Evolutionary conservation across 1,140 invertebrate species (phyloP).

Genomic region (Camponotus pennsylvanicus): DNA sequence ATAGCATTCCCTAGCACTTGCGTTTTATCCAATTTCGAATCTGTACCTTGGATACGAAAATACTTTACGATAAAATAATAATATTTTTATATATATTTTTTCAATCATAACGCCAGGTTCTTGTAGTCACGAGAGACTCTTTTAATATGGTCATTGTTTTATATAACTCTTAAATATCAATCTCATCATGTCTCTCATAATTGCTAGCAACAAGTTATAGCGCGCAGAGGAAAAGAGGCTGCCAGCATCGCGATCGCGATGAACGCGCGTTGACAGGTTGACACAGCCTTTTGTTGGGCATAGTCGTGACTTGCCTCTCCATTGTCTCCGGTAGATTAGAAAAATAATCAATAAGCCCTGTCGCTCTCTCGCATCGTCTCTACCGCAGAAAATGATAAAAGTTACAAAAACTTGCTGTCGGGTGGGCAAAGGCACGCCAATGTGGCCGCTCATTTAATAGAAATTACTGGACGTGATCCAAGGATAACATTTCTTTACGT

Average conservation of each 20-base stretch:
- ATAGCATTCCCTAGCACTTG: not conserved
- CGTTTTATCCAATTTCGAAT: not conserved
- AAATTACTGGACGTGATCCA: slow-evolving; percentile 53
- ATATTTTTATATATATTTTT: too few relatives aligned
- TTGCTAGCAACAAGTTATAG: slow-evolving; percentile 42
- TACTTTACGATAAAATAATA: not conserved
- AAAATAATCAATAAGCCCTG: slow-evolving; percentile 30
- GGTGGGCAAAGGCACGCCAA: not conserved
- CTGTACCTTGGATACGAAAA: not conserved
- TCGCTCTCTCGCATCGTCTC: slow-evolving; percentile 26
- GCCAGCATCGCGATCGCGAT: slow-evolving; percentile 30
- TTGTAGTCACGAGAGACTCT: not conserved
- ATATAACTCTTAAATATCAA: slow-evolving; percentile 23
- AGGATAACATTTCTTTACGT: slow-evolving; percentile 61
- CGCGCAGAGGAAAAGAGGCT: slow-evolving; percentile 16
- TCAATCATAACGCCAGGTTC: not conserved
- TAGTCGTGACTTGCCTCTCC: slow-evolving; percentile 47
- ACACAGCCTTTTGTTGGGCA: slow-evolving; percentile 39
- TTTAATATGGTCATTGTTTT: too few relatives aligned
- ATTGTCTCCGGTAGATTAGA: slow-evolving; percentile 32
- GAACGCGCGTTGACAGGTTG: slow-evolving; percentile 53
- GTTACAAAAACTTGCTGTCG: slow-evolving; percentile 43
- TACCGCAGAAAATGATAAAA: slow-evolving; percentile 35
- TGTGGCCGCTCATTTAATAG: slow-evolving; percentile 41
- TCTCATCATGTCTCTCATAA: slow-evolving; percentile 8